A percentile compares a stretch with the other conserved stretches of the same genome.
Conservation (phyloP, 2,888 invertebrate species). For the Sinohyriopsis cumingii region DNA sequence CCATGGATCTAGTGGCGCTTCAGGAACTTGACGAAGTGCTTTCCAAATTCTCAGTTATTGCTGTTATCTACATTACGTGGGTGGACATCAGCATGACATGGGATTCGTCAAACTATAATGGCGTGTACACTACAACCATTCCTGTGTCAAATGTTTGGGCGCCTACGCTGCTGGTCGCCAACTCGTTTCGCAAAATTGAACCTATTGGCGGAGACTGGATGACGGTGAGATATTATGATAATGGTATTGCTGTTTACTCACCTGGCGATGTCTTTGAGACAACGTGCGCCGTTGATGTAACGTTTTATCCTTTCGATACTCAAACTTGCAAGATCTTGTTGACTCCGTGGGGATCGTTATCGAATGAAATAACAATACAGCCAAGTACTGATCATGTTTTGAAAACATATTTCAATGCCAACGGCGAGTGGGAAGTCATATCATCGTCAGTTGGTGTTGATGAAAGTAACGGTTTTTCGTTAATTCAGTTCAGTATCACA, state of each 20-base stretch:
- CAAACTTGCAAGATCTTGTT: slow-evolving; percentile 21
- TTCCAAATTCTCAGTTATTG: slow-evolving; percentile 25
- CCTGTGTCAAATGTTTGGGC: slow-evolving; percentile 22
- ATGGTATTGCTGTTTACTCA: slow-evolving; percentile 16
- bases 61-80: slow-evolving; percentile 25
- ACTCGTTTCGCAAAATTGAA: slow-evolving; percentile 18
- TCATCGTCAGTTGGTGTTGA: neutral
- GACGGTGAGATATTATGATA: slow-evolving; percentile 11
- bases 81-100: slow-evolving; percentile 25
- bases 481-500: slow-evolving; percentile 7
- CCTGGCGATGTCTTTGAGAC: slow-evolving; percentile 18
- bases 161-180: slow-evolving; percentile 18
- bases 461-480: neutral
- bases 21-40: slow-evolving; percentile 36
- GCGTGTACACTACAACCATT: slow-evolving; percentile 5
- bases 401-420: slow-evolving; percentile 11
- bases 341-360: slow-evolving; percentile 18
- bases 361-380: slow-evolving; percentile 11
- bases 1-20: slow-evolving; percentile 23
- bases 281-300: slow-evolving; percentile 24
- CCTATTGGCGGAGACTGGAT: slow-evolving; percentile 20
- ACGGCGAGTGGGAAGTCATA: slow-evolving; percentile 24
- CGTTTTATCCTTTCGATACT: slow-evolving; percentile 30
- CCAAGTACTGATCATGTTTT: neutral
- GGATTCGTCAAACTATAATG: slow-evolving; percentile 21